Conservation (phyloP, 2,888 invertebrate species). For the Cerastis rubricosa region DNA sequence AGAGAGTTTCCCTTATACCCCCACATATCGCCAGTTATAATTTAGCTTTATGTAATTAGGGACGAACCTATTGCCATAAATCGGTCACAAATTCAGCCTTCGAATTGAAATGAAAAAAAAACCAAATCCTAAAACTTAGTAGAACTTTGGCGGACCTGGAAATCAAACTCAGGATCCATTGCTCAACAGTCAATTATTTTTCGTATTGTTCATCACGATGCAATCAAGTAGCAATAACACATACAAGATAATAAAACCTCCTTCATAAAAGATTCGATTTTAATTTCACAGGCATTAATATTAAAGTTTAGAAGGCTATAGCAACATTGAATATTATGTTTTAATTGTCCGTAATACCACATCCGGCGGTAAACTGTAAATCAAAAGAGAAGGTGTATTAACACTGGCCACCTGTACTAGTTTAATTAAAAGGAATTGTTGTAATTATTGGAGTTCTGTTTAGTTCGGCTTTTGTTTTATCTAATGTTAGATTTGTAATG, state of each 20-base stretch:
- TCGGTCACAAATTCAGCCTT: neutral
- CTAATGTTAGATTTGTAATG: neutral
- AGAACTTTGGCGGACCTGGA: neutral
- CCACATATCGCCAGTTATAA: neutral
- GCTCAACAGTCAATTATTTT: neutral
- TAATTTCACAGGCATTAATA: slow-evolving; percentile 54
- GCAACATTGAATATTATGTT: slow-evolving; percentile 50
- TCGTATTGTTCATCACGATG: neutral
- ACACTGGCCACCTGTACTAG: slow-evolving; percentile 35
- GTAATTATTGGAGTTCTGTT: slow-evolving; percentile 38
- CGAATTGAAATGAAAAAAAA: neutral
- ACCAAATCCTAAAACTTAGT: neutral
- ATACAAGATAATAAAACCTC: slow-evolving; percentile 6
- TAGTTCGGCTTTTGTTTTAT: slow-evolving; percentile 32
- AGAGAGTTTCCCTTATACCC: neutral
- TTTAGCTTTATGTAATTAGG: neutral
- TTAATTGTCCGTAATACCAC: slow-evolving; percentile 60
- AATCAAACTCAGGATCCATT: neutral
- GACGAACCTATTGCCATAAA: neutral
- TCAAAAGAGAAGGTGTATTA: slow-evolving; percentile 61
- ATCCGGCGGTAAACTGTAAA: slow-evolving; percentile 55
- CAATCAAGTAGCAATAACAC: slow-evolving; percentile 1
- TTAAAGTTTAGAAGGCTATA: slow-evolving; percentile 32
- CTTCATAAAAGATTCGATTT: slow-evolving; percentile 30
- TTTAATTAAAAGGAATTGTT: slow-evolving; percentile 60